A percentile compares a stretch with the other conserved stretches of the same genome.
These are phyloP conservation scores for Synanthedon formicaeformis DNA, from an alignment of 2,888 invertebrate genomes.

Conservation along the genomic window DNA sequence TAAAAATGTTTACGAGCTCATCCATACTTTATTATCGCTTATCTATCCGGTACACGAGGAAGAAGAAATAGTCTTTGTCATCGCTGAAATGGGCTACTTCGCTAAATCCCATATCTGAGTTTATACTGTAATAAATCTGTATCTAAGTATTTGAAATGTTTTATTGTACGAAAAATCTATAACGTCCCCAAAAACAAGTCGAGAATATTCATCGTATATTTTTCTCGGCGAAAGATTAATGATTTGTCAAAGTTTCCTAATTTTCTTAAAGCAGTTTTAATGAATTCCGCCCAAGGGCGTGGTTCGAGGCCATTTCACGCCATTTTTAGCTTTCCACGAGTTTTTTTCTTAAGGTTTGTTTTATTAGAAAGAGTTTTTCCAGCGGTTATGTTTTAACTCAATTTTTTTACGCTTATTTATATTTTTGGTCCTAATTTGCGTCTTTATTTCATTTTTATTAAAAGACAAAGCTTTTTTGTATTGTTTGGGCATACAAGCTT, in stretches of 20 bases:
- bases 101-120: too few species aligned
- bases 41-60: not conserved
- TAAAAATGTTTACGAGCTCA: too few species aligned
- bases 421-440: too few species aligned
- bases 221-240: conserved; percentile 28
- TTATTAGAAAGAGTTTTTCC: not conserved
- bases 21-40: not conserved
- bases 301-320: conserved; percentile 2
- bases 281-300: conserved; percentile 17
- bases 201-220: conserved; percentile 11
- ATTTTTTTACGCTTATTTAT: too few species aligned
- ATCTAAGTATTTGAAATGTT: not conserved
- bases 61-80: too few species aligned
- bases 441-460: too few species aligned
- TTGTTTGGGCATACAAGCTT: too few species aligned
- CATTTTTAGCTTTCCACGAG: conserved; percentile 2
- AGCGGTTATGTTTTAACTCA: too few species aligned
- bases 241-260: conserved; percentile 34
- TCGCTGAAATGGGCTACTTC: too few species aligned
- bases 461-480: too few species aligned
- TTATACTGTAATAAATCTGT: not conserved
- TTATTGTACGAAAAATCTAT: not conserved
- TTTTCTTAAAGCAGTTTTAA: conserved; percentile 25
- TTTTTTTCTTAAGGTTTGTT: conserved; percentile 5
- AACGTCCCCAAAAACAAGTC: not conserved